These are phyloP conservation scores for Enteromius thamalakanensis DNA, from an alignment of 2,797 vertebrate species.

Conservation along the genomic window DNA sequence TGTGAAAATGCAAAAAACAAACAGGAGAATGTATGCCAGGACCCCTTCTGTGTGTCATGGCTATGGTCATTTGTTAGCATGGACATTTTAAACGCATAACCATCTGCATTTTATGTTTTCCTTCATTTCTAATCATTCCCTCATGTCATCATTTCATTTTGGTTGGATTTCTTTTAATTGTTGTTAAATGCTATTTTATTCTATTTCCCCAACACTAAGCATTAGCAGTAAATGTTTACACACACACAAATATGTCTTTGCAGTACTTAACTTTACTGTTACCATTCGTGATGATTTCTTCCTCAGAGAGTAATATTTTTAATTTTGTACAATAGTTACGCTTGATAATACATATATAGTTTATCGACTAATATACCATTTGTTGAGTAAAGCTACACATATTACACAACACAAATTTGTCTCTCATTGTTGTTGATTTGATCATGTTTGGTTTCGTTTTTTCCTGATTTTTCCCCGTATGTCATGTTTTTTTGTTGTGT, in stretches of 20 bases:
- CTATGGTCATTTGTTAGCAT: conserved; percentile 36
- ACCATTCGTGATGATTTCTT: conserved; percentile 11
- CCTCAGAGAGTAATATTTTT: conserved; percentile 24
- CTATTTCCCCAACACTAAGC: conserved; percentile 43
- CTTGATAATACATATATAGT: conserved; percentile 28
- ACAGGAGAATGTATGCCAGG: conserved; percentile 24
- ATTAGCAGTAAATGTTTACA: conserved; percentile 15
- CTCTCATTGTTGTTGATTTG: conserved; percentile 54
- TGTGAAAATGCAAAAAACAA: conserved; percentile 49
- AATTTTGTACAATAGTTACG: conserved; percentile 13
- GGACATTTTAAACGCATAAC: conserved; percentile 5
- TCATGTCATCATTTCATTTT: conserved; percentile 57
- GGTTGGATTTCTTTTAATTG: conserved; percentile 37
- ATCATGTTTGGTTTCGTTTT: conserved; percentile 61
- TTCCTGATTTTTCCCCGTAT: conserved; percentile 78
- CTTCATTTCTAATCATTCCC: conserved; percentile 48
- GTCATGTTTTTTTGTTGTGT: conserved; percentile 82
- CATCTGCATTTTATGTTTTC: conserved; percentile 34
- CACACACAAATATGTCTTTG: conserved; percentile 22
- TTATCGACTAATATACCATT: conserved; percentile 34
- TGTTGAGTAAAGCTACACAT: conserved; percentile 29
- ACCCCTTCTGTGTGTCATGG: conserved; percentile 31
- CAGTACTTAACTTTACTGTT: conserved; percentile 3
- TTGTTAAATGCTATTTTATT: conserved; percentile 44
- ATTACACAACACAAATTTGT: conserved; percentile 27